A percentile compares a stretch with the other conserved stretches of the same genome.
phyloP scores from a whole-genome alignment of 2,888 invertebrate species.

The Coleophora deauratella region DNA sequence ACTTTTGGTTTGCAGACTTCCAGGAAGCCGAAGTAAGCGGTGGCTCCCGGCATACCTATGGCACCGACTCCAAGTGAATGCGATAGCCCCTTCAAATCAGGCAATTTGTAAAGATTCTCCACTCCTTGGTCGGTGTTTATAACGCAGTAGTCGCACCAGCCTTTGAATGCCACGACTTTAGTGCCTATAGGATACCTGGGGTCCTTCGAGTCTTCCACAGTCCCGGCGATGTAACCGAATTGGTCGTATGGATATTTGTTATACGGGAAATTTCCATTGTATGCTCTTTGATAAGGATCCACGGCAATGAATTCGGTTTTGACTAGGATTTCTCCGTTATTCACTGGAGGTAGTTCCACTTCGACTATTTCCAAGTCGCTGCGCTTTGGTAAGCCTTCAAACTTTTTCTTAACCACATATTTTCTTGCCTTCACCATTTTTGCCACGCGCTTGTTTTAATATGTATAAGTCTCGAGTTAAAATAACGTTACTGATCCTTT shows the following conservation, averaged over 20 bases:
- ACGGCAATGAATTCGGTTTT: constrained; percentile 40
- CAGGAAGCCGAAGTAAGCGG: constrained; percentile 81
- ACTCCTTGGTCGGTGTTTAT: constrained; percentile 17
- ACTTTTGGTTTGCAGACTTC: constrained; percentile 79
- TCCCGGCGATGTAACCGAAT: constrained; percentile 28
- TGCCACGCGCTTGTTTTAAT: background rate
- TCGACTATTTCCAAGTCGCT: constrained; percentile 75
- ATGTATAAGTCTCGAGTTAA: too few relatives aligned
- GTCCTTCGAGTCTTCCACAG: constrained; percentile 75
- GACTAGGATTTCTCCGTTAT: constrained; percentile 66
- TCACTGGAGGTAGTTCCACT: constrained; percentile 71
- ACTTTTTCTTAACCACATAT: constrained; percentile 70
- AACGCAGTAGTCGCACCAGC: constrained; percentile 77
- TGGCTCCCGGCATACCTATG: constrained; percentile 80
- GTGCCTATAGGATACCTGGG: constrained; percentile 74
- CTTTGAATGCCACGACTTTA: constrained; percentile 73
- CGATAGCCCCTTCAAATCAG: constrained; percentile 66
- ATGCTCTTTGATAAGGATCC: constrained; percentile 37
- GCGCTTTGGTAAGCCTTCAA: constrained; percentile 73
- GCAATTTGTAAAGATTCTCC: constrained; percentile 43
- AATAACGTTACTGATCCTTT: too few relatives aligned
- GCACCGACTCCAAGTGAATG: constrained; percentile 74
- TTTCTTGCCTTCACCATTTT: constrained; percentile 70
- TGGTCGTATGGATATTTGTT: constrained; percentile 23
- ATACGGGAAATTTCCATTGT: constrained; percentile 15